Evolutionary conservation across 2,888 invertebrate species (phyloP), one percentile per base, ranked within the genome.

Genomic region (Prenolepis imparis): DNA sequence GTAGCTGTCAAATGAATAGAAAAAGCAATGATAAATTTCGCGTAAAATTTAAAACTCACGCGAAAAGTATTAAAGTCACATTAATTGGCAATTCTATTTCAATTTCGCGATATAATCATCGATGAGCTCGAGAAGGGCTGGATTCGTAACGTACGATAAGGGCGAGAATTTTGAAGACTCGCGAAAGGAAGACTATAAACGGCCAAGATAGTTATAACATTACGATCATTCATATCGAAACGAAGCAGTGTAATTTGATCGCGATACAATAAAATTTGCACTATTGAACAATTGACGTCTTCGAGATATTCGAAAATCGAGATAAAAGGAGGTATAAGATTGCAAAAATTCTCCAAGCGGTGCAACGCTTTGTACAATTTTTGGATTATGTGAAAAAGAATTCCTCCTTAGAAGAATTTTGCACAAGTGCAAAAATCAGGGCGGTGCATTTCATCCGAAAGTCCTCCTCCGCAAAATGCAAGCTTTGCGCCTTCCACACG

Each of bases 221-320:
- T 85, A 85, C 83, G 84, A 80, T 68, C 78, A 6, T 52, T 52
- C 78, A 73, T 82, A 52, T 66, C 80, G 85, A 82, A 87, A 87
- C 84, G 80, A 83, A 85, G 85, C 82, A 82, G 66, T 64, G 86
- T 72, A 84, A 90, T 81, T 83, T 74, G 84, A 64, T 77, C 75
- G 74, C 81, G 85, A 82, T 82, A 87, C 86, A 84, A 73, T 86
- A 86, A 88, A 87, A 87, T 90, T 84, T 77, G 66, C 86, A 87
- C 87, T 86, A 87, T 72, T 67, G 74, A 80, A 36, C 64, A 83
- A 21, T 55, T n/a, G 28, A n/a, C 21, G 21, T 55, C 55, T 59
- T 1, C 11, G 24, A 67, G 18, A 41, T n/a, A 68, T 52, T 52
- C 15, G 28, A 68, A n/a, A 28, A 11, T 67, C 18, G 11, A 28